These are phyloP conservation scores for Ammodytes dubius DNA, from an alignment of 2,113 vertebrate genomes.

Conservation along the genomic window DNA sequence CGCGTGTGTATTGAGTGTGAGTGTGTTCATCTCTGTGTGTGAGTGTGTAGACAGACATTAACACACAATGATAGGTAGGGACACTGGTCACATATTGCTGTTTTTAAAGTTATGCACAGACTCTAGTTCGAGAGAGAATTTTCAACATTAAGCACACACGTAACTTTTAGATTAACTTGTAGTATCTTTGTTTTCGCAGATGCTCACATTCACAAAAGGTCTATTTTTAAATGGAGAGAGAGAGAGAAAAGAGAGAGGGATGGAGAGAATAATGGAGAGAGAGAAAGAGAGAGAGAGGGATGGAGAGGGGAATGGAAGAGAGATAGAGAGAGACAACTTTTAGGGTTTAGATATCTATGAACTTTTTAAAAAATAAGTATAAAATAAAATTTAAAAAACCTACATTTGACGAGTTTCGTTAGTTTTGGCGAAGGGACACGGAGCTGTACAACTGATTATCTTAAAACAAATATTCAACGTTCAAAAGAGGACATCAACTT, in stretches of 20 bases:
- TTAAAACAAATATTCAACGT: not conserved
- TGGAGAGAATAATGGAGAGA: not conserved
- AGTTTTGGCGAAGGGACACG: not conserved
- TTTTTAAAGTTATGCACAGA: conserved; percentile 56
- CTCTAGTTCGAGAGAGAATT: conserved; percentile 44
- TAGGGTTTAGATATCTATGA: not conserved
- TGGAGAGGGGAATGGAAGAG: not conserved
- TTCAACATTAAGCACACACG: conserved; percentile 66
- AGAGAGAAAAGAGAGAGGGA: conserved; percentile 12
- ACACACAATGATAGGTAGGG: conserved; percentile 67
- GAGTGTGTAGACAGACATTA: conserved; percentile 49
- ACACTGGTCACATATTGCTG: conserved; percentile 72
- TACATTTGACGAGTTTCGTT: not conserved
- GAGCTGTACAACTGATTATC: conserved; percentile 5
- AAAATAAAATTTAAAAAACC: not conserved
- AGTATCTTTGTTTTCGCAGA: conserved; percentile 31
- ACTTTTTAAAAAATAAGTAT: not conserved
- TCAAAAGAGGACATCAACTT: conserved; percentile 7
- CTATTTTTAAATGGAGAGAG: conserved; percentile 35
- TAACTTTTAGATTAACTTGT: conserved; percentile 17
- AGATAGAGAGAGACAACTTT: not conserved
- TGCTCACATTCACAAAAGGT: conserved; percentile 69
- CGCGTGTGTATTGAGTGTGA: not conserved
- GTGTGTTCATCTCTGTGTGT: conserved; percentile 31
- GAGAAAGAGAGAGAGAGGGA: no score